A percentile compares a stretch with the other conserved stretches of the same genome.
Conservation (phyloP, 2,113 vertebrate genomes). For the Poecile atricapillus region DNA sequence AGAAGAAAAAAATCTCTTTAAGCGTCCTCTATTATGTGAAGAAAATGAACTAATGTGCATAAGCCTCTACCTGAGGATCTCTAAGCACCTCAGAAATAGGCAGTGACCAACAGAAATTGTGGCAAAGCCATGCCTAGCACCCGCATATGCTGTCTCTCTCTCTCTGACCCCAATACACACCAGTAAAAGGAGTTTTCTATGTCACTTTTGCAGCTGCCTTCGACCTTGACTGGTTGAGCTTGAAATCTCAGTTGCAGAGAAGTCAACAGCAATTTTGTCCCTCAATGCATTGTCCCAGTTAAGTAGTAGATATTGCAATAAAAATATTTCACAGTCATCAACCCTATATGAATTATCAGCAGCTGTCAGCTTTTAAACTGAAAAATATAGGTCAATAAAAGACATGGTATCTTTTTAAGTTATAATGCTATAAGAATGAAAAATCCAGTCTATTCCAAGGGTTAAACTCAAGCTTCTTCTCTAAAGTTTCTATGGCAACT, state of each 20-base stretch:
- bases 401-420: conserved; percentile 5
- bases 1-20: background rate
- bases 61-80: background rate
- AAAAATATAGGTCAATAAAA: conserved; percentile 43
- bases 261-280: conserved; percentile 22
- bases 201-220: background rate
- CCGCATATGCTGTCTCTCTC: background rate
- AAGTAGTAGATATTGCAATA: conserved; percentile 2
- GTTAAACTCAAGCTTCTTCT: conserved; percentile 73
- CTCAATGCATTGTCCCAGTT: background rate
- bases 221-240: background rate
- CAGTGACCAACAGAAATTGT: background rate
- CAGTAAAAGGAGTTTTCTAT: background rate
- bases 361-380: conserved; percentile 20
- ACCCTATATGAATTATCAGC: conserved; percentile 13
- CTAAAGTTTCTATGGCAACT: conserved; percentile 83
- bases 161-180: background rate
- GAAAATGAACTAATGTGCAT: background rate
- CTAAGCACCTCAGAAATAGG: background rate
- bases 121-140: background rate
- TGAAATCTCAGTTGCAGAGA: background rate
- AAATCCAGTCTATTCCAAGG: conserved; percentile 67
- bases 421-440: conserved; percentile 36
- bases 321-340: conserved; percentile 20
- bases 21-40: fast-evolving